Evolutionary conservation across 1,140 invertebrate genomes (phyloP).

Genomic region (Euwallacea similis): DNA sequence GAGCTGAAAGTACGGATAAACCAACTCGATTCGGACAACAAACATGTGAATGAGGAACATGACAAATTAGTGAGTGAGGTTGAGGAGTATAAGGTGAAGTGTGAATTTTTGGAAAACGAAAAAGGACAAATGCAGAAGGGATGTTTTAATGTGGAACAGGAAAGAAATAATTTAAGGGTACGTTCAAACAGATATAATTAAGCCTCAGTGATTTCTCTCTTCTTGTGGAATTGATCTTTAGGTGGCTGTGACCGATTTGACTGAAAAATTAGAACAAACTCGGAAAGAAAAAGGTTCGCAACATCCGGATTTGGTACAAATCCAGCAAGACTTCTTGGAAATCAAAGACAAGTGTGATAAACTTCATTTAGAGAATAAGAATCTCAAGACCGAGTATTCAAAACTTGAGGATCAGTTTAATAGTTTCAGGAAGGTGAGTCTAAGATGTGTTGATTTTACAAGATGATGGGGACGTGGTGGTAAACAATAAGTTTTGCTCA

Average conservation of each 20-base stretch:
- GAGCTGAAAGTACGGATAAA: constrained; percentile 38
- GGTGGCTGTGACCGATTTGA: constrained; percentile 34
- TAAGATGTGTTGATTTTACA: background rate
- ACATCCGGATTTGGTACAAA: constrained; percentile 30
- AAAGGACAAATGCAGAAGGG: constrained; percentile 21
- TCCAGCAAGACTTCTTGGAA: constrained; percentile 42
- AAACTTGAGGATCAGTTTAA: constrained; percentile 41
- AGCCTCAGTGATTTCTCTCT: background rate
- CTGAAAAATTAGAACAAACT: constrained; percentile 38
- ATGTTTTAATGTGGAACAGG: constrained; percentile 24
- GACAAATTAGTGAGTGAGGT: constrained; percentile 41
- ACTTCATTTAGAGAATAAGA: constrained; percentile 43
- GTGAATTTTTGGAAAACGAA: constrained; percentile 36
- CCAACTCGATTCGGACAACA: constrained; percentile 46
- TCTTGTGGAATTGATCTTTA: background rate
- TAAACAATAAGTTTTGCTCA: too few species aligned
- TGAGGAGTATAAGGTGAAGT: constrained; percentile 45
- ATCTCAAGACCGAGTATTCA: constrained; percentile 41
- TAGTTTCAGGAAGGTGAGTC: constrained; percentile 34
- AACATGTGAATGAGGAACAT: constrained; percentile 47
- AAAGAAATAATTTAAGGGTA: constrained; percentile 26
- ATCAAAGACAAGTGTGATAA: constrained; percentile 43
- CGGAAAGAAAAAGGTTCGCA: constrained; percentile 2
- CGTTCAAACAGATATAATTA: constrained; percentile 43
- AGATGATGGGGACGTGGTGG: too few species aligned